Evolutionary conservation across 1,140 invertebrate species (phyloP).

Genomic region (Bombus superbus): DNA sequence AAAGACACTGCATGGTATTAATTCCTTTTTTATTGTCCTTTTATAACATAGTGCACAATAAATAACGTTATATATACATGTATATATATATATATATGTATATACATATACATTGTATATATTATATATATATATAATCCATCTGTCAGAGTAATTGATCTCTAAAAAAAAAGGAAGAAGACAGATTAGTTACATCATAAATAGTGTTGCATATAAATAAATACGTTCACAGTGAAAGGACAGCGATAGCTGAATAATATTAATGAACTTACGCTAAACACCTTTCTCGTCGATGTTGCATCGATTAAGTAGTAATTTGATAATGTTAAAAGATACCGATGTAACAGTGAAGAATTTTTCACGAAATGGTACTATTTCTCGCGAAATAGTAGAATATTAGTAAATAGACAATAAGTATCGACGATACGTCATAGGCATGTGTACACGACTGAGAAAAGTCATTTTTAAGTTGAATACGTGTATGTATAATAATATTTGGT

Average conservation of each 20-base stretch:
- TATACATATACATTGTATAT: neutral
- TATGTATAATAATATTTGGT: constrained; percentile 56
- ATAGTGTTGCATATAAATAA: constrained; percentile 58
- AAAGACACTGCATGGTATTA: constrained; percentile 30
- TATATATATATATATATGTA: neutral
- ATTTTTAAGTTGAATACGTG: constrained; percentile 21
- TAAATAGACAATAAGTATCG: constrained; percentile 24
- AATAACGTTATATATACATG: constrained; percentile 51
- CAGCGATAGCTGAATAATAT: constrained; percentile 51
- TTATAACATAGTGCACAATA: constrained; percentile 70
- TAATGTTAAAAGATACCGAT: neutral
- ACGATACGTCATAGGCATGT: constrained; percentile 18
- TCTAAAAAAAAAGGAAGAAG: constrained; percentile 58
- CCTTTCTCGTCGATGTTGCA: constrained; percentile 12
- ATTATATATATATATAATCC: constrained; percentile 44
- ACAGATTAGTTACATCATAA: constrained; percentile 50
- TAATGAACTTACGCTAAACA: constrained; percentile 52
- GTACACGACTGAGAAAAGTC: constrained; percentile 29
- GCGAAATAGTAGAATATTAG: constrained; percentile 26
- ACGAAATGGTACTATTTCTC: neutral
- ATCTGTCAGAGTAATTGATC: constrained; percentile 50
- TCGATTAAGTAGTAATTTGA: neutral
- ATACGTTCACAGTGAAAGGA: constrained; percentile 51
- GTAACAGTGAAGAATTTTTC: constrained; percentile 36
- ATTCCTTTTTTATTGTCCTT: constrained; percentile 73